Evolutionary conservation across 2,888 invertebrate species (phyloP), one percentile per base, ranked within the genome.

Genomic region (Acleris sparsana): DNA sequence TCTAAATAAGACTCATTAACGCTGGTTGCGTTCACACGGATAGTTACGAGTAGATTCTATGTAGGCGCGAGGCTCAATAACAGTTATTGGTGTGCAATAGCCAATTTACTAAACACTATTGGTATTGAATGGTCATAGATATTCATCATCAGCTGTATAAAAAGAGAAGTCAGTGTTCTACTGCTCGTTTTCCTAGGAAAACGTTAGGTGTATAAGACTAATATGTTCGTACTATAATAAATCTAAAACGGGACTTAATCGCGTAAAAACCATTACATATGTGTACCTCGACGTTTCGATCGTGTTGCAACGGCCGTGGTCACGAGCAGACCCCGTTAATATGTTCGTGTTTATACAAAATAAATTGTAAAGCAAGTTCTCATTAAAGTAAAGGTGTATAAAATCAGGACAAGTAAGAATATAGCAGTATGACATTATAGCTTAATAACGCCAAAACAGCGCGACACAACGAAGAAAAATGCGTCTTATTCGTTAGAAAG

Each of bases 1-100:
- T 71, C 68, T 72, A 72, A 73, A 63, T 46, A 60, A 70, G 71
- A 68, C 69, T 76, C 68, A 75, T 80, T 78, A 79, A 73, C 74
- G 72, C 73, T 70, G 70, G 74, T 73, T 67, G 62, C 70, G 62
- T 72, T 71, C 75, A 75, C 74, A 71, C 68, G 44, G 44, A 48
- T 51, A 29, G 65, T 65, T 56, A n/a, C n/a, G n/a, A n/a, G n/a
- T n/a, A 67, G 71, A 69, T 68, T 69, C 59, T 69, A 67, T 71
- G 65, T 67, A 67, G 55, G 70, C 62, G 67, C 56, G 64, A 69
- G 51, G 71, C 65, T 69, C 55, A 73, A 74, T 74, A 55, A 59
- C 67, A n/a, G n/a, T n/a, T n/a, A n/a, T n/a, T 20, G 18, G 39
- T 25, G 52, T 46, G 63, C 44, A 48, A 60, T 60, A 52, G 59